Base-by-base conservation (phyloP, 2,113 vertebrate species). In the Rhinoptilus africanus region DNA sequence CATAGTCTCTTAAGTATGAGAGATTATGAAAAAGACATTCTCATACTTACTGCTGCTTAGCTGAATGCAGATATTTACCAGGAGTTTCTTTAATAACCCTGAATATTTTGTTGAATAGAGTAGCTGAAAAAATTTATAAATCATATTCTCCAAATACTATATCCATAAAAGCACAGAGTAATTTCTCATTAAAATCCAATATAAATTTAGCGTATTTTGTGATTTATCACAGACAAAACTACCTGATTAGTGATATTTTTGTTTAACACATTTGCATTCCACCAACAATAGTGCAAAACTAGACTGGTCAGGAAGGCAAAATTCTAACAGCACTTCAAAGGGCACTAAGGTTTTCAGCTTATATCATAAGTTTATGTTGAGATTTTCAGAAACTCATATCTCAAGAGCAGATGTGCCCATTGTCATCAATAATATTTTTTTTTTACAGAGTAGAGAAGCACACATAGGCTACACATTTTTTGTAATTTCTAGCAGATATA, bases 391-490 rank as follows among this genome's bases (percentile, higher is more conserved):
- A 6, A 43, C 21, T 7, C 6, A 2, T 28, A 72, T n/a, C 17
- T 24, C 32, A 67, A 48, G 26, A 62, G 8, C 22, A 73, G 16
- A 59, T 16, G 4, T 24, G 37, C 4, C 10, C 4, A 22, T 80
- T 80, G 60, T 14, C 5, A 69, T 51, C 3, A 37, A 20, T 22
- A 37, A 4, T 34, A 27, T 4, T 30, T 77, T 60, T 51, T 66
- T 78, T 67, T 76, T 41, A 34, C 7, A 32, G 22, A 48, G 12
- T 34, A 47, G 21, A 4, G 24, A 82, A 73, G 43, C 8, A 21
- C 9, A 34, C 4, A 12, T 2, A 37, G 10, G 3, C 9, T 32
- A 37, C 0, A 0, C 7, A 28, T 10, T 64, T 84, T 82, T 80
- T 73, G 10, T 41, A 21, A 43, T 62, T 82, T 79, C 30, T 67